Evolutionary conservation across 2,113 vertebrate species (phyloP).

Genomic region (Jacana jacana): DNA sequence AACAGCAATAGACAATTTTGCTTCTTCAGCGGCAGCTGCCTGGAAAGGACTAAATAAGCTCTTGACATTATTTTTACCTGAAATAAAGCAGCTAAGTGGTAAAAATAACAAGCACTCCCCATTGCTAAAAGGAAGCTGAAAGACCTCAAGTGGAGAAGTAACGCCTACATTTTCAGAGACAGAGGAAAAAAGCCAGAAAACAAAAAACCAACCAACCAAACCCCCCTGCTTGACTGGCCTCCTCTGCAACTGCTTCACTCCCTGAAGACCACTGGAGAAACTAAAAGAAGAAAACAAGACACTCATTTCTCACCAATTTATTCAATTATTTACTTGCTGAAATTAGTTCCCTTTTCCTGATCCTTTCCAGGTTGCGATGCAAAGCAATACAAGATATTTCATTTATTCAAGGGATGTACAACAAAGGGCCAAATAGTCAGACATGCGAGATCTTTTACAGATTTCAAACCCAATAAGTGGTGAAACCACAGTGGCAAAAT

Average conservation of each 20-base stretch:
- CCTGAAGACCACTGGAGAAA: neutral
- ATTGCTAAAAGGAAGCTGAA: neutral
- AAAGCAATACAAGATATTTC: neutral
- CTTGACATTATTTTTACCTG: neutral
- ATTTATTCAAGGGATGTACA: neutral
- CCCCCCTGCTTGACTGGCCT: neutral
- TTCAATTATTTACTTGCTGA: neutral
- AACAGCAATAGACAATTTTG: neutral
- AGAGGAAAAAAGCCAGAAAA: neutral
- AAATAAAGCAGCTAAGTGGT: neutral
- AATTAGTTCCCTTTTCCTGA: neutral
- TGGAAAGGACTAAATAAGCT: neutral
- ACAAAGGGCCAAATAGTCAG: neutral
- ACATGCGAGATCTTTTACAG: neutral
- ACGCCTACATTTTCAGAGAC: neutral
- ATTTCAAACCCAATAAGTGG: neutral
- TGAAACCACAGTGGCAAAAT: neutral
- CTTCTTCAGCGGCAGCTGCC: neutral
- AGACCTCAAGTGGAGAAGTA: neutral
- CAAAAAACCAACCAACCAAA: neutral
- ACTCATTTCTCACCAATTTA: neutral
- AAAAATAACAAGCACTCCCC: neutral
- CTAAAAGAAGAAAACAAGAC: neutral
- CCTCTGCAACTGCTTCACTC: neutral
- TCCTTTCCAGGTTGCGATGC: neutral